Percentiles rank a stretch among this genome's conserved stretches.
Evolutionary conservation across 2,113 vertebrate genomes (phyloP).

Genomic region (Bothrops jararaca): DNA sequence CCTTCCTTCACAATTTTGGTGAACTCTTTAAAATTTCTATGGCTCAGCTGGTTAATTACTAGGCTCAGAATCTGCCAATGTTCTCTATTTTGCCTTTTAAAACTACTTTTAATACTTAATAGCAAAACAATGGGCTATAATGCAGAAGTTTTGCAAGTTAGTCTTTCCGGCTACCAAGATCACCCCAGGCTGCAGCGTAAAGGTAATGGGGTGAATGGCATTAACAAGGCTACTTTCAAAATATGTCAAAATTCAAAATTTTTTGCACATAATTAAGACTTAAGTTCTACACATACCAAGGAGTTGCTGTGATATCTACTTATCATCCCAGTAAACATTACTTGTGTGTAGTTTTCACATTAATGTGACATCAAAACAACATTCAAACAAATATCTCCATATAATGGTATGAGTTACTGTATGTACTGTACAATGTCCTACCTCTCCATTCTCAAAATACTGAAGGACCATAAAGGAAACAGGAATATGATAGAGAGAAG

Average conservation of each 20-base stretch:
- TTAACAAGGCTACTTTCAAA: neutral
- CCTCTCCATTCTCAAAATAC: neutral
- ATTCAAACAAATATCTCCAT: neutral
- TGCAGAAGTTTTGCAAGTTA: neutral
- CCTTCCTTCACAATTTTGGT: too few relatives aligned
- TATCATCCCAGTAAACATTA: neutral
- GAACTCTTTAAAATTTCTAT: neutral
- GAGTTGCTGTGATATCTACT: neutral
- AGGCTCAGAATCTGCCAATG: neutral
- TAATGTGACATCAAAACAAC: neutral
- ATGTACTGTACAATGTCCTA: neutral
- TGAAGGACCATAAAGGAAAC: neutral
- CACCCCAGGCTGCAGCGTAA: neutral
- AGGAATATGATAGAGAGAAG: neutral
- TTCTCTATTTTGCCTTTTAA: too few relatives aligned
- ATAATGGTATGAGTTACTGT: neutral
- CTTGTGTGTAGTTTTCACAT: neutral
- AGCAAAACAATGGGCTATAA: neutral
- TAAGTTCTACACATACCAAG: too few relatives aligned
- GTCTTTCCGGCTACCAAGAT: neutral
- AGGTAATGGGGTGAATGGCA: neutral
- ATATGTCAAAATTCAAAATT: too few relatives aligned
- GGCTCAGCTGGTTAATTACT: neutral
- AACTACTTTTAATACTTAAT: neutral
- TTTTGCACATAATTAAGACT: neutral